Base-by-base conservation (phyloP, 37 sponge, comb jelly and placozoan species). In the Diacarnus erythraeanus region DNA sequence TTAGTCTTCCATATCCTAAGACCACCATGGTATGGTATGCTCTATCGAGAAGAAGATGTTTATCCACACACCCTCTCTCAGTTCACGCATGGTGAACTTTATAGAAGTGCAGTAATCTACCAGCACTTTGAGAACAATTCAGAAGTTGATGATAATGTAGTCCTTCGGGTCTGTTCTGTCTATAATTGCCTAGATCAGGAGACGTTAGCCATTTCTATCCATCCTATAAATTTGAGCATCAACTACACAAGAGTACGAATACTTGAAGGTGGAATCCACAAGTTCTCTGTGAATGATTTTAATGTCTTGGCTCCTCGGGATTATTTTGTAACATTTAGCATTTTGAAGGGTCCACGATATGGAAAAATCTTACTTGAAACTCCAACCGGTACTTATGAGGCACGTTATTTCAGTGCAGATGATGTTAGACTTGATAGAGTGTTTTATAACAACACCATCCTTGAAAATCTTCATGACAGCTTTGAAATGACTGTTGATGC, bases 71-170 rank as follows among this genome's bases (percentile, higher is more conserved):
- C 15, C 3, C 33, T 88, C 12, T 6, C 51, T 12, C 63, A 35
- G 15, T 89, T 89, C 71, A 84, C 90, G 0, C 80, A 83, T 68
- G 64, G 63, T 15, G 76, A 89, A 10, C 71, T 89, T 18, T 34
- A 71, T 33, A 26, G 40, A 0, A 20, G 57, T 3, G 65, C 26
- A n/a, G 78, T 89, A 4, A 67, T 70, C 33, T 89, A 84, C 60
- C 10, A 64, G 29, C 73, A 79, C 79, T n/a, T 22, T 40, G 26
- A 57, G 17, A 18, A 27, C 2, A 22, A 42, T 3, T 44, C 39
- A 37, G 21, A 23, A 29, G 38, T 60, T 60, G 36, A 60, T 9
- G 89, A 89, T 54, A 20, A 47, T 35, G 79, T 89, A 76, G 67
- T 35, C 10, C 75, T 89, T 54, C 23, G 69, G 22, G 76, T 89